Evolutionary conservation across 2,888 invertebrate species (phyloP).

Genomic region (Agriotes lineatus): DNA sequence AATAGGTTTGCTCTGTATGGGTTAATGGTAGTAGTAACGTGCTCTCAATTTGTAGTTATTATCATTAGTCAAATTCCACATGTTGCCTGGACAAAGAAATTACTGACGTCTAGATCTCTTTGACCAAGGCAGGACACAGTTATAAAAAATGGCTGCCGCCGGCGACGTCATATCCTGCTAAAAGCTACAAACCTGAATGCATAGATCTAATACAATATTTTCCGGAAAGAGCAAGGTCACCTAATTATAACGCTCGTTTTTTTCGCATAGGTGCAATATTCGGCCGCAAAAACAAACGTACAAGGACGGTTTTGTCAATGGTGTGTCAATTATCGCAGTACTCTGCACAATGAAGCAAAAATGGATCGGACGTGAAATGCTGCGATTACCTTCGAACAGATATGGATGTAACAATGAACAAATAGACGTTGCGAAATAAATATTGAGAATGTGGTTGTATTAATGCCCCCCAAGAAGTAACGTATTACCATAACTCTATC

Average conservation of each 20-base stretch:
- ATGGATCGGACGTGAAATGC: slow-evolving; percentile 11
- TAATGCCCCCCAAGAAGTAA: too few species aligned
- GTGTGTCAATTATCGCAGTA: slow-evolving; percentile 2
- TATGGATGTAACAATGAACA: slow-evolving; percentile 3
- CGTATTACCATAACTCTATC: too few species aligned
- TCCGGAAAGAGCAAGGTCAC: slow-evolving; percentile 13
- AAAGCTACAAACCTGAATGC: not conserved
- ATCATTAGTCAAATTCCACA: too few species aligned
- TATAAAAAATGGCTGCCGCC: too few species aligned
- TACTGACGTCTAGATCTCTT: too few species aligned
- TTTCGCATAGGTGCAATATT: not conserved
- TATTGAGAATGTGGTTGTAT: too few species aligned
- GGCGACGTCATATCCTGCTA: not conserved
- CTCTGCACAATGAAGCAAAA: not conserved
- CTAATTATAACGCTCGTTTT: not conserved
- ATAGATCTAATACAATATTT: not conserved
- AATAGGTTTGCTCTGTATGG: too few species aligned
- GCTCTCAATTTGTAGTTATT: too few species aligned
- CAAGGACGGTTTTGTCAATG: slow-evolving; percentile 12
- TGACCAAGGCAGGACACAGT: too few species aligned
- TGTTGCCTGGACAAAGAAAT: too few species aligned
- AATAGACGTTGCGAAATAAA: not conserved
- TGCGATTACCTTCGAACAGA: slow-evolving; percentile 11
- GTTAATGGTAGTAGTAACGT: too few species aligned
- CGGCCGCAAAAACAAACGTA: not conserved